Base-by-base conservation (phyloP, 1,140 invertebrate species). In the Orchestia grillus region DNA sequence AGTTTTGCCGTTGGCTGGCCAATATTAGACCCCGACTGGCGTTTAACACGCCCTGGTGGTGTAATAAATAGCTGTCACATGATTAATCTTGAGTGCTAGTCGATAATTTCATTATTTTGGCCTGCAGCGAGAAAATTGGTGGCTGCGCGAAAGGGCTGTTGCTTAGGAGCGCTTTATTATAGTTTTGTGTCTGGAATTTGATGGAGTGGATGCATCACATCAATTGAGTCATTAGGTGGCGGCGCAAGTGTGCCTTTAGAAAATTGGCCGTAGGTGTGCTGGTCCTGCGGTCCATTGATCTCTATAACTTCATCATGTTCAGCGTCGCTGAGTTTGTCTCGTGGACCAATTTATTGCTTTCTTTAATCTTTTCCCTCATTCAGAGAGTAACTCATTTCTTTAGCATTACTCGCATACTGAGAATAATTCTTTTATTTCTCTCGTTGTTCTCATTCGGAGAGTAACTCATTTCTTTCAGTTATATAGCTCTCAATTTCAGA, bases 51-150 rank as follows among this genome's bases (percentile, higher is more conserved):
- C 88, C 41, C 88, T 40, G 28, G 88, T 41, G 3, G 36, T 36
- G 28, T 90, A 90, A 90, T 90, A 90, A 90, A 90, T 44, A 42
- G n/a, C 43, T 41, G 41, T 44, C 43, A 42, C 43, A 42, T 90
- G n/a, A 90, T 90, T 90, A 90, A 90, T 90, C 88, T 90, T 42
- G 15, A 19, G 41, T 90, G 41, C n/a, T 44, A 77, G 88, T 90
- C 88, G 88, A 90, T 90, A 90, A 90, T 44, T 90, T 44, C 88
- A 90, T 90, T 90, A 44, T 44, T 90, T 90, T 15, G 88, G 88
- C 43, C 28, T 41, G 41, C 36, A 44, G 88, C 88, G 11, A 19
- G 88, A 90, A 90, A 90, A 90, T 90, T 90, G 88, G 62, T 77
- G 62, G 62, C 1, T 77, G 62, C 28, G 28, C 62, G 62, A 15